Conservation (phyloP, 2,113 vertebrate species). For the Piprites chloris region DNA sequence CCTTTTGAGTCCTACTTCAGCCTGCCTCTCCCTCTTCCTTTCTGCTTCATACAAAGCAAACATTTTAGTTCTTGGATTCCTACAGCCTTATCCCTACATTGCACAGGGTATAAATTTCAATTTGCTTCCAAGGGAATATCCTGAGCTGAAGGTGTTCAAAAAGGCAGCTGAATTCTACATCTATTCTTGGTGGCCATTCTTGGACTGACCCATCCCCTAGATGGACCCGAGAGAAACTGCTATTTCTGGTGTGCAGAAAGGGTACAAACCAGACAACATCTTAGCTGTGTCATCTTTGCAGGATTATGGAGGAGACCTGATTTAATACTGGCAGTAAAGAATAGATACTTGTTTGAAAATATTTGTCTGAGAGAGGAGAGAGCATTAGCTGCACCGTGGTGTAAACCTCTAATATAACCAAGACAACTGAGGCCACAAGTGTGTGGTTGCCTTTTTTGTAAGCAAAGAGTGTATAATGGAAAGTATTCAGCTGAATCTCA, state of each 20-base stretch:
- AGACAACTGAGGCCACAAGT: not conserved
- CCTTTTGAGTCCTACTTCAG: not conserved
- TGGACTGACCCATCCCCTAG: not conserved
- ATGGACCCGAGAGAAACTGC: not conserved
- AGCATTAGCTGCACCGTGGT: not conserved
- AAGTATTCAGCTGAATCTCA: not conserved
- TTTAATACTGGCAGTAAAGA: not conserved
- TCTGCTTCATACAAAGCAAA: not conserved
- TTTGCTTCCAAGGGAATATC: not conserved
- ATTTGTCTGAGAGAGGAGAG: not conserved
- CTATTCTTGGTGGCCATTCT: fast-evolving
- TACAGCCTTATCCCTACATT: not conserved
- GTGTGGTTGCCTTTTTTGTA: not conserved
- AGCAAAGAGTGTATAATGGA: not conserved
- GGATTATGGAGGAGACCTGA: not conserved
- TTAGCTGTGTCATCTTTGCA: not conserved
- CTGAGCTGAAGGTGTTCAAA: not conserved
- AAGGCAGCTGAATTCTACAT: not conserved
- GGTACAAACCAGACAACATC: not conserved
- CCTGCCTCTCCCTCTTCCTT: not conserved
- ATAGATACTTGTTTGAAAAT: not conserved
- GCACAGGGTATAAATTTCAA: not conserved
- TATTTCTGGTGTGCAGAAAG: not conserved
- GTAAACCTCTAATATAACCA: not conserved
- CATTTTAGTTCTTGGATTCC: not conserved